Conservation (phyloP, 2,113 vertebrate species). For the Carollia perspicillata region DNA sequence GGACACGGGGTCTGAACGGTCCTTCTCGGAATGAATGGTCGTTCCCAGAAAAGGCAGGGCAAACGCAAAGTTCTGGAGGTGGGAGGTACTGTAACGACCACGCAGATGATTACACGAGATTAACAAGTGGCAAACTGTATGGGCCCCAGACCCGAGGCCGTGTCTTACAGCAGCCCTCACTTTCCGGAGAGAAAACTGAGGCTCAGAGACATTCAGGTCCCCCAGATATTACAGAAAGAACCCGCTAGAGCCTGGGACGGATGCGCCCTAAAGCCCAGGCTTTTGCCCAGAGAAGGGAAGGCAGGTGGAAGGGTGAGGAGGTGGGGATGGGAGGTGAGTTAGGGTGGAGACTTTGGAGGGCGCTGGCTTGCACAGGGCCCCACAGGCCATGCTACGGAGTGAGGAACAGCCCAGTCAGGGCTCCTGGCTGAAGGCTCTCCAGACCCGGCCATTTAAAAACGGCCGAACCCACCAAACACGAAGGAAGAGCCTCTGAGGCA, state of each 20-base stretch:
- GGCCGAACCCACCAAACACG: not conserved
- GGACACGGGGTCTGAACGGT: not conserved
- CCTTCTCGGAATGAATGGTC: not conserved
- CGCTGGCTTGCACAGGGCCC: rapidly evolving
- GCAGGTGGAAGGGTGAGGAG: not conserved
- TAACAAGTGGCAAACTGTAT: not conserved
- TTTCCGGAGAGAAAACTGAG: slow-evolving; percentile 41
- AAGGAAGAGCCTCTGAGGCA: not conserved
- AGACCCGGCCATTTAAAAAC: not conserved
- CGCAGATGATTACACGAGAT: not conserved
- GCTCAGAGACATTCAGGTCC: not conserved
- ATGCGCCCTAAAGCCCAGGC: not conserved
- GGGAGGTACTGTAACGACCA: not conserved
- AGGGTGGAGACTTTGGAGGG: not conserved
- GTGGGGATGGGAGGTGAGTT: too few relatives aligned
- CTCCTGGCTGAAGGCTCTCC: not conserved
- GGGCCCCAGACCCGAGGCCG: not conserved
- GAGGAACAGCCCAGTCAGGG: not conserved
- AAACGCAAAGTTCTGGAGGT: not conserved
- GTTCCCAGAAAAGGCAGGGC: not conserved
- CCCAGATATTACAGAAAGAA: not conserved
- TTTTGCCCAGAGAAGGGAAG: not conserved
- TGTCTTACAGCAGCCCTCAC: not conserved
- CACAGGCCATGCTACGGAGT: not conserved
- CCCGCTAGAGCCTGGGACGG: not conserved